A percentile compares a stretch with the other conserved stretches of the same genome.
These are phyloP conservation scores for Sebastolobus altivelis DNA, from an alignment of 2,797 vertebrate genomes.

Conservation along the genomic window DNA sequence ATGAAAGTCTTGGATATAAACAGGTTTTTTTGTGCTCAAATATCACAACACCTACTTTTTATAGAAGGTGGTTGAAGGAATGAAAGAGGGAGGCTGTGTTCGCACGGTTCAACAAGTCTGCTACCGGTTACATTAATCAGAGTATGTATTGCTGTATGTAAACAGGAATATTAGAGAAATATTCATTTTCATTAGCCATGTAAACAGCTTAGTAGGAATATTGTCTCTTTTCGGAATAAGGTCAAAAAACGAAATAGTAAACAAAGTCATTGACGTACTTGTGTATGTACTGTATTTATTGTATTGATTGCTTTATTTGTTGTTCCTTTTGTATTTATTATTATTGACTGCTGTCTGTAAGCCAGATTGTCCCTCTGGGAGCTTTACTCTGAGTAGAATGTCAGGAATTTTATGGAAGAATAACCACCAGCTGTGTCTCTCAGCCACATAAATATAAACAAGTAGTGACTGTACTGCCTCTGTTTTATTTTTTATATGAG, in stretches of 20 bases:
- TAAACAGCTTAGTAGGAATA: no score
- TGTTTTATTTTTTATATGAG: not conserved
- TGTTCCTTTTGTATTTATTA: not conserved
- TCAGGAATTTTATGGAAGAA: constrained; percentile 50
- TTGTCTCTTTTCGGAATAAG: no score
- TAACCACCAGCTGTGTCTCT: constrained; percentile 57
- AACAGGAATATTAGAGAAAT: no score
- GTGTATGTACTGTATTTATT: not conserved
- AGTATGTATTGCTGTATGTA: no score
- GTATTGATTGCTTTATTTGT: not conserved
- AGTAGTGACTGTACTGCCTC: not conserved
- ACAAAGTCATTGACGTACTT: not conserved
- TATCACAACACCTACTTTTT: no score
- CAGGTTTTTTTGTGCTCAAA: no score
- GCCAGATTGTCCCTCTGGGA: not conserved
- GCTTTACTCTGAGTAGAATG: constrained; percentile 35
- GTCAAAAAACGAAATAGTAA: not conserved
- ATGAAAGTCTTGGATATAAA: no score
- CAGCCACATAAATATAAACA: constrained; percentile 27
- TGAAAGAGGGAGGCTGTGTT: no score
- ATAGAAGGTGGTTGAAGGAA: no score
- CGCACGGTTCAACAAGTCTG: no score
- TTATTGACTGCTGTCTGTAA: constrained; percentile 12
- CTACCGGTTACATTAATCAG: no score
- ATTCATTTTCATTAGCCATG: no score